Evolutionary conservation across 1,140 invertebrate genomes (phyloP).

Genomic region (Drosophila seguyi): DNA sequence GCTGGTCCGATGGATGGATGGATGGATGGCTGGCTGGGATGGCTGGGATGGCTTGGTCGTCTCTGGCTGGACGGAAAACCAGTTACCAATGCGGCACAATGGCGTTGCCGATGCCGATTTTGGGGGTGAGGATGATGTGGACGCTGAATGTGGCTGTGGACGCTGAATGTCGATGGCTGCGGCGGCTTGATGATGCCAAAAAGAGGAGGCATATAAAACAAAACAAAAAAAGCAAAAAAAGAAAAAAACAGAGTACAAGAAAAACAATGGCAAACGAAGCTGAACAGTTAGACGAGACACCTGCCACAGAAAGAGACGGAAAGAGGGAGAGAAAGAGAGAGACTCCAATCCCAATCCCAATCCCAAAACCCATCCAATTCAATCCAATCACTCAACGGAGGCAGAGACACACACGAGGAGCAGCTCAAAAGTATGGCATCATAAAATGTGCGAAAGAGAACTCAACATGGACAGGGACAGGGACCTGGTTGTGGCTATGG

Average conservation of each 20-base stretch:
- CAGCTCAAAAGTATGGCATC: constrained; percentile 71
- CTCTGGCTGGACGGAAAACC: constrained; percentile 57
- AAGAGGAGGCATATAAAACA: constrained; percentile 22
- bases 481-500: neutral
- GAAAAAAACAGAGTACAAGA: constrained; percentile 20
- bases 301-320: constrained; percentile 48
- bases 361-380: constrained; percentile 37
- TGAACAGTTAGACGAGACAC: constrained; percentile 74
- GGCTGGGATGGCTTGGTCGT: constrained; percentile 6
- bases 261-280: constrained; percentile 63
- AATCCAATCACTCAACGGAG: constrained; percentile 71
- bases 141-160: constrained; percentile 16
- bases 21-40: constrained; percentile 31
- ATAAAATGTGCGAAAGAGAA: constrained; percentile 74
- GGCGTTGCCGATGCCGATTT: constrained; percentile 45
- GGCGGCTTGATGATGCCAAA: constrained; percentile 49
- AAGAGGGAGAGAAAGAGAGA: neutral
- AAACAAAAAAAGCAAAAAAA: constrained; percentile 4
- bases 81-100: constrained; percentile 63
- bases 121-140: constrained; percentile 13
- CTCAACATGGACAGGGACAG: constrained; percentile 15
- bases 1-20: constrained; percentile 25
- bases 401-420: constrained; percentile 31
- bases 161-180: constrained; percentile 40
- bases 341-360: neutral